These are phyloP conservation scores for Trichonephila clavipes DNA, from an alignment of 1,140 invertebrate genomes.

Conservation along the genomic window DNA sequence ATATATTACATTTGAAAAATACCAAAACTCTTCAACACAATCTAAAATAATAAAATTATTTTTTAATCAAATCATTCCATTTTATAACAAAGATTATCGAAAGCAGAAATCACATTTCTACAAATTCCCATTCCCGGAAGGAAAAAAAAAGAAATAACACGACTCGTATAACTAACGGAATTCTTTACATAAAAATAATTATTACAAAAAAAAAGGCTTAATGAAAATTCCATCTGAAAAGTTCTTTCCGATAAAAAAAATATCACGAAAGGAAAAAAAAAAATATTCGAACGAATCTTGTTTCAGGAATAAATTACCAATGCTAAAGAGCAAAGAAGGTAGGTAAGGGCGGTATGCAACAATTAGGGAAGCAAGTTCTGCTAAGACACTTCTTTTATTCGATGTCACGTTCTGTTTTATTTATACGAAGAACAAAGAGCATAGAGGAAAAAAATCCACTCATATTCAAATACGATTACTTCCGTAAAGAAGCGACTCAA, in stretches of 20 bases:
- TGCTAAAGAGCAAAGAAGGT: background rate
- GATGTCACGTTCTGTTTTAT: constrained; percentile 14
- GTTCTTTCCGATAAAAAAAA: background rate
- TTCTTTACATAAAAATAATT: background rate
- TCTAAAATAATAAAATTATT: too few species aligned
- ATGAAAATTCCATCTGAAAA: background rate
- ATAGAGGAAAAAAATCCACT: background rate
- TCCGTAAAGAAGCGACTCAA: background rate
- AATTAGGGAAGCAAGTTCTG: constrained; percentile 8
- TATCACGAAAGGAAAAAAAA: background rate
- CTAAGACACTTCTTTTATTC: constrained; percentile 14
- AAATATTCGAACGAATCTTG: background rate
- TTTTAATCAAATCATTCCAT: too few species aligned
- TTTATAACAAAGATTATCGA: background rate
- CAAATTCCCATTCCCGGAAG: too few species aligned
- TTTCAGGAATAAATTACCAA: background rate
- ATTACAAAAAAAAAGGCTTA: background rate
- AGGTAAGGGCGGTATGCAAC: background rate
- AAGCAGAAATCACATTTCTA: background rate
- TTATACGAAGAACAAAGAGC: background rate
- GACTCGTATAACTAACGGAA: background rate
- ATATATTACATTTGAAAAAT: too few species aligned
- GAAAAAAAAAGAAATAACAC: background rate
- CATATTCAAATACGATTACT: constrained; percentile 16
- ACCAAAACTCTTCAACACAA: too few species aligned